Percentiles rank a stretch among this genome's conserved stretches.
Conservation (phyloP, 2,797 vertebrate species). For the Botia almorhae region DNA sequence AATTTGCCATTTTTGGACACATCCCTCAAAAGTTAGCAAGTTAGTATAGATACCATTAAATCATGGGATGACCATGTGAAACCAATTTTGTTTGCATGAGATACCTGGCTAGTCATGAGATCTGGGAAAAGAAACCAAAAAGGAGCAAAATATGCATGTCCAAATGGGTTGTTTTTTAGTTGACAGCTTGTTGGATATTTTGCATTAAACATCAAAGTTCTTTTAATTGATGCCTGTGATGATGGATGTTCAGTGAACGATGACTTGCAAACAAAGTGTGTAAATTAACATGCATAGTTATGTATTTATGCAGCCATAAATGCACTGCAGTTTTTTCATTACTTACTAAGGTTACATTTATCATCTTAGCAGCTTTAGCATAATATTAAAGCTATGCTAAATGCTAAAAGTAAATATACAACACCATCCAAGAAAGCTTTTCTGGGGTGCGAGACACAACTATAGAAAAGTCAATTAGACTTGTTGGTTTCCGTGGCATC, state of each 20-base stretch:
- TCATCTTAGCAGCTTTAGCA: constrained; percentile 31
- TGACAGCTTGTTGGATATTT: constrained; percentile 43
- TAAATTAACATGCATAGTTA: constrained; percentile 48
- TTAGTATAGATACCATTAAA: too few species aligned
- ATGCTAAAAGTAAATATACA: constrained; percentile 28
- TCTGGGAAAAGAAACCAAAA: too few species aligned
- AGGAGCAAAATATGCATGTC: constrained; percentile 16
- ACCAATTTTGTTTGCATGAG: too few species aligned
- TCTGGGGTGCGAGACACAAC: constrained; percentile 11
- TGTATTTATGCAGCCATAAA: constrained; percentile 56
- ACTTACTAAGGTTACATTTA: constrained; percentile 52
- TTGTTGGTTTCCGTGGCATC: constrained; percentile 13
- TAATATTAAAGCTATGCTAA: constrained; percentile 18
- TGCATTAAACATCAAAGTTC: constrained; percentile 41
- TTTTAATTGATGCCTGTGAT: constrained; percentile 53
- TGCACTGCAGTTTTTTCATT: constrained; percentile 44
- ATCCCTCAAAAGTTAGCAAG: too few species aligned
- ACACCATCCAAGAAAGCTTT: constrained; percentile 11
- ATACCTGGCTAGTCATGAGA: too few species aligned
- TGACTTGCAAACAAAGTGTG: constrained; percentile 41
- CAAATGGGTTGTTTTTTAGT: constrained; percentile 45
- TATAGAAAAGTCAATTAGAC: constrained; percentile 2
- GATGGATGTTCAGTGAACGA: constrained; percentile 40
- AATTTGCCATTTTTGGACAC: too few species aligned
- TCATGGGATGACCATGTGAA: too few species aligned